Conservation (phyloP, 2,888 invertebrate species). For the Conops quadrifasciatus region DNA sequence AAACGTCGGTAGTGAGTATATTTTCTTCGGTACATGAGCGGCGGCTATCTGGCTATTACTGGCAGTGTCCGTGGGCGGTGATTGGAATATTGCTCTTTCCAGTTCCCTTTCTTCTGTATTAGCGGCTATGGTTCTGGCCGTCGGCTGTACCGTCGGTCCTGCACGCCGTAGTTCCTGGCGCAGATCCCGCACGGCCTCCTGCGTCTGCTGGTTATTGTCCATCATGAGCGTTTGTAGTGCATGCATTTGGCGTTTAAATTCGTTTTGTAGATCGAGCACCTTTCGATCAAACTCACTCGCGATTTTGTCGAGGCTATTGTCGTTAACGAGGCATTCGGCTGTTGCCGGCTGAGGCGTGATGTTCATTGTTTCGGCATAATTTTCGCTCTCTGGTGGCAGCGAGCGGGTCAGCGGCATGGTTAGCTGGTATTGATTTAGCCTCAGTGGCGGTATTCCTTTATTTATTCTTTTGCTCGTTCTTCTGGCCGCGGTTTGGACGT, state of each 20-base stretch:
- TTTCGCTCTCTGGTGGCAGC: background rate
- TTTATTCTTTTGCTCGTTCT: background rate
- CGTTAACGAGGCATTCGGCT: background rate
- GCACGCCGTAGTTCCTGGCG: background rate
- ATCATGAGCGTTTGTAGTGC: conserved; percentile 11
- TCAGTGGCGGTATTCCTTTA: background rate
- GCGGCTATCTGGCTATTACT: no score
- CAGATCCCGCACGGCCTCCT: background rate
- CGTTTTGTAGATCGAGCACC: background rate
- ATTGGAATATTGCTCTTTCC: no score
- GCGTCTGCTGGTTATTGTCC: background rate
- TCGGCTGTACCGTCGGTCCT: background rate
- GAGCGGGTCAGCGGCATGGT: background rate
- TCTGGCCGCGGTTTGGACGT: background rate
- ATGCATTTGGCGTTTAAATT: conserved; percentile 18
- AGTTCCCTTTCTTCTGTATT: no score
- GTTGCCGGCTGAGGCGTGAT: background rate
- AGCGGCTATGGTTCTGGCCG: background rate
- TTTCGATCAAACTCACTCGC: background rate
- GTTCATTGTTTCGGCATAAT: background rate
- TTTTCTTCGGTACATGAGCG: background rate
- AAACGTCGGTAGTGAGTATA: conserved; percentile 35
- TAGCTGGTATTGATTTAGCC: background rate
- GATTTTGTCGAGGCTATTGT: background rate
- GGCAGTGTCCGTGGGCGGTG: background rate